Conservation (phyloP, 2,888 invertebrate genomes). For the Amaurobius ferox region DNA sequence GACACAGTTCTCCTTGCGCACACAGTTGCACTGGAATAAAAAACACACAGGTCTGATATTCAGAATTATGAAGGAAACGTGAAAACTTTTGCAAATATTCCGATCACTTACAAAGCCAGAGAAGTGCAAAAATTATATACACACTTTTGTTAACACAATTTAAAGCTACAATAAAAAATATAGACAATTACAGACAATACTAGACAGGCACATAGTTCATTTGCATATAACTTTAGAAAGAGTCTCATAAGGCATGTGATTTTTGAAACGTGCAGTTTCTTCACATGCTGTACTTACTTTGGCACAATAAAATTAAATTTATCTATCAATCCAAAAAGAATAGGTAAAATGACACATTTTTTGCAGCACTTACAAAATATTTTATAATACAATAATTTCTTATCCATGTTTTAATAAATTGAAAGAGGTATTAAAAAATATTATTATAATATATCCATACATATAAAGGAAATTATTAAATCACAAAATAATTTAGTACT, state of each 20-base stretch:
- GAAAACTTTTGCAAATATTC: not conserved
- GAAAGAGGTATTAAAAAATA: no score
- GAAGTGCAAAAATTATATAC: slow-evolving; percentile 9
- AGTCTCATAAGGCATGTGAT: slow-evolving; percentile 20
- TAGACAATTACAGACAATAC: not conserved
- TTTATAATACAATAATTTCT: no score
- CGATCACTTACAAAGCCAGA: not conserved
- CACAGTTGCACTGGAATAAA: not conserved
- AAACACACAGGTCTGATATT: not conserved
- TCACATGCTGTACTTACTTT: slow-evolving; percentile 18
- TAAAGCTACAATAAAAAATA: slow-evolving; percentile 15
- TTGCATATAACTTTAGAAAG: slow-evolving; percentile 22
- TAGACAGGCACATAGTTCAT: slow-evolving; percentile 24
- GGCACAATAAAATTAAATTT: not conserved
- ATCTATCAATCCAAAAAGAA: not conserved
- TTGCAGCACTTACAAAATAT: slow-evolving; percentile 28
- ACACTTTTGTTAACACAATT: not conserved
- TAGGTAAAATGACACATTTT: not conserved
- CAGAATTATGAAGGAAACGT: not conserved
- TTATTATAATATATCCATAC: slow-evolving; percentile 27
- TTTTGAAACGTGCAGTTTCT: not conserved
- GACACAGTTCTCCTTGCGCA: not conserved
- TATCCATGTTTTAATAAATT: no score
- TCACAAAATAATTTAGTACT: slow-evolving; percentile 10
- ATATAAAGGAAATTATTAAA: not conserved